Conservation (phyloP, 2,888 invertebrate genomes). For the Arenicola marina region DNA sequence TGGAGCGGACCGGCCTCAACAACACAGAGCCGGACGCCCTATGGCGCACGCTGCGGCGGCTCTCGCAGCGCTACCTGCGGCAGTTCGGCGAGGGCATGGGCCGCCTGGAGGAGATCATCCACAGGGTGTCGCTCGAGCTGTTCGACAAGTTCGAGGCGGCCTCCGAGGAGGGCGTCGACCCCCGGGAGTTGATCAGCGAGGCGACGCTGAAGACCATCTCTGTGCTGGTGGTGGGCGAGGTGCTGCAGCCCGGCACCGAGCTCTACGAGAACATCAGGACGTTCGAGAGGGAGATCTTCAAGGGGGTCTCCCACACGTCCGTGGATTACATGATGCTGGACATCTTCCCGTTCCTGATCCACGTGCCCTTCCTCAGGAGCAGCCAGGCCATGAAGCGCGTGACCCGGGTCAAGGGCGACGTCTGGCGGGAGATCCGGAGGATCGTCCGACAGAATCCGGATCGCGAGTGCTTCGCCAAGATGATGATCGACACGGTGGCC, state of each 20-base stretch:
- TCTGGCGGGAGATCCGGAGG: neutral
- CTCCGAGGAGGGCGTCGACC: conserved; percentile 8
- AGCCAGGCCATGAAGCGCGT: neutral
- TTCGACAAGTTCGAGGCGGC: neutral
- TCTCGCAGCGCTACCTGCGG: conserved; percentile 4
- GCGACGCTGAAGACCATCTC: conserved; percentile 4
- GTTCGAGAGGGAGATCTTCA: neutral
- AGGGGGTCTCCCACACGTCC: too few relatives aligned
- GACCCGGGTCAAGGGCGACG: neutral
- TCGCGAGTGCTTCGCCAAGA: neutral
- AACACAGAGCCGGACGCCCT: neutral
- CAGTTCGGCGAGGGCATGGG: conserved; percentile 10
- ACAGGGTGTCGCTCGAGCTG: conserved; percentile 8
- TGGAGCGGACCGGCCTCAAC: neutral
- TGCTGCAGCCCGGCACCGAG: neutral
- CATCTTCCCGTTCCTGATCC: conserved; percentile 38
- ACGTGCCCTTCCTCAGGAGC: conserved; percentile 1
- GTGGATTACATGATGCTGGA: too few relatives aligned
- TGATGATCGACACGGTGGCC: neutral
- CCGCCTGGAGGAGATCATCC: conserved; percentile 8
- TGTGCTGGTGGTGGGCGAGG: neutral
- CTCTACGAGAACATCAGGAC: neutral
- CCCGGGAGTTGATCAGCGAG: neutral
- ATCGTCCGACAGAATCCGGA: neutral
- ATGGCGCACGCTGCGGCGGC: neutral